phyloP scores from a whole-genome alignment of 2,888 invertebrate species.

The Brachypalpus laphriformis region DNA sequence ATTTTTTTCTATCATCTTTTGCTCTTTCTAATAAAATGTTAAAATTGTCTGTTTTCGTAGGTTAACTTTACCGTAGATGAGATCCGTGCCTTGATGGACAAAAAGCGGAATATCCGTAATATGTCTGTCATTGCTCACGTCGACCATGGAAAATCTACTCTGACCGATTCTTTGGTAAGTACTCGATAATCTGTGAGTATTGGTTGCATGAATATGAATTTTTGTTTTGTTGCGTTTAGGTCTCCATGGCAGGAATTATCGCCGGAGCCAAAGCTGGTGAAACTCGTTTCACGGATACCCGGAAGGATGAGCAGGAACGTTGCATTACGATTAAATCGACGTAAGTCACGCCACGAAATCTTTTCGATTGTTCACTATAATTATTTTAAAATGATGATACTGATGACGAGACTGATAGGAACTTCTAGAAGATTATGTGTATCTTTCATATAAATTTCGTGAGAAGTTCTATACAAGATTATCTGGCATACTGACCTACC shows the following conservation, averaged over 20 bases:
- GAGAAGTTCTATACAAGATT: constrained; percentile 45
- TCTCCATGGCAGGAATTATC: constrained; percentile 99
- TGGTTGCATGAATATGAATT: background rate
- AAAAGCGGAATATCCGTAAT: constrained; percentile 99
- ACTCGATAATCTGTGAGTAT: background rate
- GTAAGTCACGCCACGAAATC: constrained; percentile 86
- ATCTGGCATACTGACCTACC: constrained; percentile 70
- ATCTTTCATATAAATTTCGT: constrained; percentile 56
- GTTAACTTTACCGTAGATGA: constrained; percentile 99
- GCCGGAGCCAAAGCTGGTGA: constrained; percentile 99
- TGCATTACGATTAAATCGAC: constrained; percentile 99
- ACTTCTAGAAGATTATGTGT: constrained; percentile 65
- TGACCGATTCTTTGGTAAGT: constrained; percentile 98
- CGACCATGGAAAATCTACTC: constrained; percentile 99
- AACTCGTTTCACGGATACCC: constrained; percentile 99
- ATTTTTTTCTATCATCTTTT: background rate
- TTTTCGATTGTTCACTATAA: background rate
- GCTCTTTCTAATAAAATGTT: background rate
- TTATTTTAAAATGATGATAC: constrained; percentile 74
- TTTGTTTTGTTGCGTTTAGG: constrained; percentile 69
- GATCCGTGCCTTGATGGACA: constrained; percentile 99
- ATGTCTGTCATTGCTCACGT: constrained; percentile 99
- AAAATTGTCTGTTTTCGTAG: constrained; percentile 80
- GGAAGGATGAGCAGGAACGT: constrained; percentile 99
- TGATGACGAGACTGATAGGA: constrained; percentile 76